Conservation (phyloP, 2,888 invertebrate genomes). For the Coelinius sp. region DNA sequence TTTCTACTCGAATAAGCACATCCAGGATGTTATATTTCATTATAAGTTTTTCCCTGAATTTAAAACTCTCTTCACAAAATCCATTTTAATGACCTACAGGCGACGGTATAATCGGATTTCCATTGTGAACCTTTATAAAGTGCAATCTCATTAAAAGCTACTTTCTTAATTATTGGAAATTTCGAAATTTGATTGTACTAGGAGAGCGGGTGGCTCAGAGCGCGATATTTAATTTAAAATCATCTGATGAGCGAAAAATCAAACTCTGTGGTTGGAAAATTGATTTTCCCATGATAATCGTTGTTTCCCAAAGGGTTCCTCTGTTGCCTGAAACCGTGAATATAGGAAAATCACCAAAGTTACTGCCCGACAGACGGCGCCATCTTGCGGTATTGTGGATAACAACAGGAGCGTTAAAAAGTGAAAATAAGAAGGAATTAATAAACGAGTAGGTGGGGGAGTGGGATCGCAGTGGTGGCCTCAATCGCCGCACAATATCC, state of each 20-base stretch:
- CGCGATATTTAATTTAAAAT: background rate
- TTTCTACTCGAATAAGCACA: background rate
- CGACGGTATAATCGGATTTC: background rate
- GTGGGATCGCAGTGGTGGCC: conserved; percentile 19
- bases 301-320: background rate
- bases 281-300: background rate
- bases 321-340: conserved; percentile 6
- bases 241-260: background rate
- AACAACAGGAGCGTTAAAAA: conserved; percentile 6
- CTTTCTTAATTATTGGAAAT: background rate
- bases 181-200: background rate
- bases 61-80: background rate
- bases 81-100: conserved; percentile 3
- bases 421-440: conserved; percentile 10
- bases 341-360: background rate
- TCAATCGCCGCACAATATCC: conserved; percentile 16
- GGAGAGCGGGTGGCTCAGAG: background rate
- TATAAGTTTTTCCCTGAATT: background rate
- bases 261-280: too few relatives aligned
- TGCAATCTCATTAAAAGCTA: conserved; percentile 11
- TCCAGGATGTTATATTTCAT: background rate
- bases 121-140: background rate
- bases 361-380: background rate
- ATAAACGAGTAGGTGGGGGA: background rate
- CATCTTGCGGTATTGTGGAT: background rate